These are phyloP conservation scores for Athene noctua DNA, from an alignment of 2,113 vertebrate species.

Conservation along the genomic window DNA sequence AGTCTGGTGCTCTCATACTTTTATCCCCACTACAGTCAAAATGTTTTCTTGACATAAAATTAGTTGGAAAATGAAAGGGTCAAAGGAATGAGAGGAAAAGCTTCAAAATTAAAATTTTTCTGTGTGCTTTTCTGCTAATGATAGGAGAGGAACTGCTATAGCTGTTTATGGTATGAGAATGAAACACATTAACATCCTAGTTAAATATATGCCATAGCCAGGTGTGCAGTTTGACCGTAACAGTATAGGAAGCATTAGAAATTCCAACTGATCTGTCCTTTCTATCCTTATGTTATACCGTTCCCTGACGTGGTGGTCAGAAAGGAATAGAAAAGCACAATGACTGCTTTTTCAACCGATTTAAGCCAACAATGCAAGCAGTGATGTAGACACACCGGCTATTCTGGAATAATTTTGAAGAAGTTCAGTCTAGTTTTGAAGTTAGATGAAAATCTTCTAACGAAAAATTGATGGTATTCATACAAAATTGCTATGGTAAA, in stretches of 20 bases:
- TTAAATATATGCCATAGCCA: background rate
- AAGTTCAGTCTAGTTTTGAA: background rate
- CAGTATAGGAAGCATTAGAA: background rate
- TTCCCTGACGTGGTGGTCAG: accelerated
- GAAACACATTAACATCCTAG: background rate
- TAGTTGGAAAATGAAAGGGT: background rate
- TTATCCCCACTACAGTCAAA: background rate
- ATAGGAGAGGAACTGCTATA: background rate
- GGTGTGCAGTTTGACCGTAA: background rate
- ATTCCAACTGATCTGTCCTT: background rate
- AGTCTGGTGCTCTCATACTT: background rate
- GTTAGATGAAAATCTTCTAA: background rate
- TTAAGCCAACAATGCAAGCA: background rate
- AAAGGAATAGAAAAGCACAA: background rate
- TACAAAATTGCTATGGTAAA: background rate
- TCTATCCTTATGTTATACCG: background rate
- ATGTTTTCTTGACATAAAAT: background rate
- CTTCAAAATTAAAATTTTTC: background rate
- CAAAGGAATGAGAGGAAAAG: background rate
- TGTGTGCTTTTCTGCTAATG: background rate
- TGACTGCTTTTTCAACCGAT: background rate
- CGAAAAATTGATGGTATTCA: background rate
- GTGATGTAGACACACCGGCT: background rate
- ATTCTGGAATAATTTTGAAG: background rate
- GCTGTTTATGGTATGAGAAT: background rate